Percentiles rank a stretch among this genome's conserved stretches.
Conservation (phyloP, 2,888 invertebrate genomes). For the Pandemis heparana region DNA sequence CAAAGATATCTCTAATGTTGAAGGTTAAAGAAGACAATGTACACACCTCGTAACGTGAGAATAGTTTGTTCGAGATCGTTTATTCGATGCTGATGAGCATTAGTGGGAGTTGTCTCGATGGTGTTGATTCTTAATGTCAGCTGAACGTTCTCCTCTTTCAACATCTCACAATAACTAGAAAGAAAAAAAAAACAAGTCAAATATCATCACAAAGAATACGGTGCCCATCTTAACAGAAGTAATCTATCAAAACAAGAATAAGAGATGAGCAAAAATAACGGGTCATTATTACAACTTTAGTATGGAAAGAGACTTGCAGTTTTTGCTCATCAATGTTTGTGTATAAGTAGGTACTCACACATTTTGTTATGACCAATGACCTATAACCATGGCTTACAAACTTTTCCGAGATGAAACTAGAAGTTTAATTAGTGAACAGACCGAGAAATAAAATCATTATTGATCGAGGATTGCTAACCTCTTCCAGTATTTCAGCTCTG, state of each 20-base stretch:
- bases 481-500: conserved; percentile 77
- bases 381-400: not conserved
- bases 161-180: conserved; percentile 85
- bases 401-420: not conserved
- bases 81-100: conserved; percentile 67
- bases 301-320: too few relatives aligned
- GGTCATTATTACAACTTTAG: too few relatives aligned
- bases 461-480: conserved; percentile 55
- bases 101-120: conserved; percentile 61
- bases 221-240: too few relatives aligned
- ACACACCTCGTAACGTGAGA: conserved; percentile 75
- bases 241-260: too few relatives aligned
- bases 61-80: conserved; percentile 83
- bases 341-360: too few relatives aligned
- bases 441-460: not conserved
- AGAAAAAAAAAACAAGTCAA: not conserved
- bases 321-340: too few relatives aligned
- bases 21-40: not conserved
- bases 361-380: not conserved
- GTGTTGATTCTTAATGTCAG: conserved; percentile 68
- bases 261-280: too few relatives aligned
- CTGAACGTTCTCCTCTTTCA: conserved; percentile 87
- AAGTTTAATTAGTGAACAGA: too few relatives aligned
- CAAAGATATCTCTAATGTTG: too few relatives aligned
- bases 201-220: not conserved